Base-by-base conservation (phyloP, 2,797 vertebrate species). In the Acanthurus tractus region DNA sequence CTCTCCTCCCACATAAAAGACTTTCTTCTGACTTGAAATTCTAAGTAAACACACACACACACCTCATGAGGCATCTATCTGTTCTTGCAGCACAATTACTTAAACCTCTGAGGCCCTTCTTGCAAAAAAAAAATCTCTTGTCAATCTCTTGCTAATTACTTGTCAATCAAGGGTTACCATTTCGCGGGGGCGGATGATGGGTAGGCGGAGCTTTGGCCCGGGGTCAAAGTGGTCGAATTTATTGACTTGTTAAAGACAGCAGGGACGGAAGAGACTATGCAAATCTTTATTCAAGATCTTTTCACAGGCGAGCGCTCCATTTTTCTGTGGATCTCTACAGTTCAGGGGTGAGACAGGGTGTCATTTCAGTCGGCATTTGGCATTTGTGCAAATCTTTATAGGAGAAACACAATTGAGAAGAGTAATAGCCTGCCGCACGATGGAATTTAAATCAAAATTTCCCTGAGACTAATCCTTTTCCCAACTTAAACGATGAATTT, bases 401-500 rank as follows among this genome's bases (percentile, higher is more conserved):
- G 57, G 22, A 70, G 69, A 64, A 74, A 57, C n/a, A 64, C 58
- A 76, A 74, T 58, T 2, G 1, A 72, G 61, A 70, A 63, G 72
- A 85, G 53, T 46, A 63, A 81, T 69, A 63, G 58, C 18, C 63
- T 23, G 56, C 76, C 8, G 63, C 61, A 25, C 23, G 36, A 42
- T 14, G 25, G 70, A 81, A 63, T 82, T 68, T 23, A 85, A 89
- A 84, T 79, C 52, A 71, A 50, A 72, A 63, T 82, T 70, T 87
- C 18, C 66, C 42, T 15, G n/a, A 77, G 65, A 83, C 76, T 65
- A 80, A 85, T 86, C 74, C 74, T 70, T 88, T 82, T 42, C 59
- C 67, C 10, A 80, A 89, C 78, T 84, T 68, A 70, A 78, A 87
- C 84, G 83, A 89, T 89, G 84, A 82, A 89, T 89, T 87, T 88